phyloP scores from a whole-genome alignment of 2,888 invertebrate species.

The Hecatera dysodea region DNA sequence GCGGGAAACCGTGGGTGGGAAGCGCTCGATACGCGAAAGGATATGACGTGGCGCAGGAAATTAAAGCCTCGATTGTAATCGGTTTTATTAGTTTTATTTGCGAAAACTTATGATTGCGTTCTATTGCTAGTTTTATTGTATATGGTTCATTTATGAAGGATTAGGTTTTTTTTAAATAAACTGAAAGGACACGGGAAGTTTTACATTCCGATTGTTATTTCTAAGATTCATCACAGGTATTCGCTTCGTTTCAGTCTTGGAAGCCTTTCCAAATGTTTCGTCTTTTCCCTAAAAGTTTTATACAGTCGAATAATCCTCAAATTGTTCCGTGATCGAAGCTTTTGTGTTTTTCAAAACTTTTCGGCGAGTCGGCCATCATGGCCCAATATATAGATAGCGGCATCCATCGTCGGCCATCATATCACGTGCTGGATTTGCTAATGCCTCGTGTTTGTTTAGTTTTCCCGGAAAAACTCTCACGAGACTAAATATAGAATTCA shows the following conservation, averaged over 20 bases:
- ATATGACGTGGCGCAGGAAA: conserved; percentile 68
- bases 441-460: conserved; percentile 24
- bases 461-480: conserved; percentile 23
- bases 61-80: conserved; percentile 48
- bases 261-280: background rate
- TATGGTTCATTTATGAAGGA: background rate
- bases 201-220: background rate
- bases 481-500: conserved; percentile 19
- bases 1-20: conserved; percentile 67
- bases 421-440: conserved; percentile 28
- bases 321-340: background rate
- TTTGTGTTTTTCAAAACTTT: background rate
- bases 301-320: background rate
- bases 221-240: background rate
- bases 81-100: conserved; percentile 52
- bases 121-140: conserved; percentile 34
- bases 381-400: conserved; percentile 25
- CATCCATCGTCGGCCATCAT: background rate
- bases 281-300: background rate
- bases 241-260: background rate
- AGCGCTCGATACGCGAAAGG: conserved; percentile 70
- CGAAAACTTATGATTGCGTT: conserved; percentile 27
- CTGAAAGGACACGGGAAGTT: background rate
- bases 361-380: conserved; percentile 2
- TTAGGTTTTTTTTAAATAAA: background rate